Percentiles rank a stretch among this genome's conserved stretches.
Evolutionary conservation across 2,888 invertebrate species (phyloP).

Genomic region (Cataglyphis livida): DNA sequence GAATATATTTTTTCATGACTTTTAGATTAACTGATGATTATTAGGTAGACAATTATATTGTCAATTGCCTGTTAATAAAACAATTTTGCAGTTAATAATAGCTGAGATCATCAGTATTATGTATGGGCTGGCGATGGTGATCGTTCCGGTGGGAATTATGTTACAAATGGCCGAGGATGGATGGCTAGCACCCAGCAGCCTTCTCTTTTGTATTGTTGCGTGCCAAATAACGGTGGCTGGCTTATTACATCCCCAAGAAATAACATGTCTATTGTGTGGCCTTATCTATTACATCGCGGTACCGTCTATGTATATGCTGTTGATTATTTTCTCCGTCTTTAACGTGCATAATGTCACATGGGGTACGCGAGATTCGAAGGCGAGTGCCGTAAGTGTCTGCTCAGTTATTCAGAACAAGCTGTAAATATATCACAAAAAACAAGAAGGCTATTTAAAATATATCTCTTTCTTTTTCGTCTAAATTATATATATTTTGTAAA

Average conservation of each 20-base stretch:
- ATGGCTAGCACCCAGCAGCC: constrained; percentile 92
- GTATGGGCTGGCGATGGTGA: constrained; percentile 95
- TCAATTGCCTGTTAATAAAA: not conserved
- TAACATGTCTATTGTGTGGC: constrained; percentile 91
- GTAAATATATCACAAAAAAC: not conserved
- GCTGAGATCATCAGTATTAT: constrained; percentile 92
- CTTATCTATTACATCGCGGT: constrained; percentile 95
- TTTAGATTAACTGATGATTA: not conserved
- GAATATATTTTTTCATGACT: not conserved
- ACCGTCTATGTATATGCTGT: constrained; percentile 97
- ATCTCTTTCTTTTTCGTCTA: not conserved
- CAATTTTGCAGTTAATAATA: constrained; percentile 87
- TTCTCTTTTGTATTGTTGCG: constrained; percentile 93
- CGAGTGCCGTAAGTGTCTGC: constrained; percentile 75
- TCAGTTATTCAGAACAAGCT: not conserved
- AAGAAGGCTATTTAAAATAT: not conserved
- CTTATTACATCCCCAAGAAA: constrained; percentile 93
- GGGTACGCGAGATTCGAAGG: constrained; percentile 94
- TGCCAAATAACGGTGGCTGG: constrained; percentile 87
- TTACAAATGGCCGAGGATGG: constrained; percentile 93
- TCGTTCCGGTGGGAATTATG: constrained; percentile 93
- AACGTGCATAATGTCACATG: constrained; percentile 97
- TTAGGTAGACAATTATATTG: not conserved
- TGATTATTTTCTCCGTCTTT: constrained; percentile 96
- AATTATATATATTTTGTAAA: not conserved